Evolutionary conservation across 2,888 invertebrate genomes (phyloP), one percentile per base, ranked within the genome.

Genomic region (Phasia obesa): DNA sequence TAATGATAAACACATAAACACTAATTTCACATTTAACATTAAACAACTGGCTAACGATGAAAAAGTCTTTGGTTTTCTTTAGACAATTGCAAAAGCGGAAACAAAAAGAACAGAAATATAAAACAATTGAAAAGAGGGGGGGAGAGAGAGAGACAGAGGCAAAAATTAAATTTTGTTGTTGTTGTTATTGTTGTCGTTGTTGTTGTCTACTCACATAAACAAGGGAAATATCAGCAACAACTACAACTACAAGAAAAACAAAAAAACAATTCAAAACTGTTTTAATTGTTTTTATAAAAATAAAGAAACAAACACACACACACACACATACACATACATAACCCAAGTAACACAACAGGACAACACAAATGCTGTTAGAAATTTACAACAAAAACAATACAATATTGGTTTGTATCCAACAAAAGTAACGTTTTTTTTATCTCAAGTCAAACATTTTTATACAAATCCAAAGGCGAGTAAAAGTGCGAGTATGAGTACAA

Each of bases 271-370:
- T 49, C 71, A 83, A 74, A 78, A 83, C 59, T 65, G 65, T 78
- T 83, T 83, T 83, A 83, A 83, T 83, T 83, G 83, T 79, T 79
- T 70, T 75, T 57, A 51, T 23, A 42, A 4, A 70, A 42, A 60
- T 25, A 73, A 35, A 74, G 44, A 59, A 49, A 25, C 9, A 35
- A 60, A 27, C 49, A 51, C 11, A 31, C 38, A 60, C 57, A 35
- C 49, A 42, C 19, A 59, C 19, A 38, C 25, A 1, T 5, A 25
- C 23, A 13, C n/a, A 35, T 17, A 21, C 3, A 44, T n/a, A n/a
- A n/a, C n/a, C n/a, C n/a, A n/a, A n/a, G n/a, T n/a, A n/a, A n/a
- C 11, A n/a, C 51, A 79, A 17, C 31, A 60, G 25, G n/a, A 64
- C 38, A 53, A 65, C 47, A 70, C 44, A 44, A 64, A 49, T 64